Evolutionary conservation across 2,888 invertebrate species (phyloP), one percentile per base, ranked within the genome.

Genomic region (Drosophila neotestacea): DNA sequence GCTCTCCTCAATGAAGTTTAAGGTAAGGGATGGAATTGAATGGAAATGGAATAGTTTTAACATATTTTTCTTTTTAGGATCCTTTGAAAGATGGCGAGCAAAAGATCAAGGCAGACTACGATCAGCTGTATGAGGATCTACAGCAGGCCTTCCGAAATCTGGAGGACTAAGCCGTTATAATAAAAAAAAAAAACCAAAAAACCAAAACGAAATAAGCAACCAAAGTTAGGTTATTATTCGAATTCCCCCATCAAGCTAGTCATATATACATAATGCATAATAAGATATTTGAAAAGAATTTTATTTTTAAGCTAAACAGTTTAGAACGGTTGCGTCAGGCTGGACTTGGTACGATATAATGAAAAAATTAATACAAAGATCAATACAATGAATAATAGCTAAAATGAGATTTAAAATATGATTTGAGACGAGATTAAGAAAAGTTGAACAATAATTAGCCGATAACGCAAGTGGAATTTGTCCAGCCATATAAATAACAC

Each of bases 1-100:
- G 93, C 95, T 99, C 81, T 98, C 97, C 91, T 97, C 97, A 92
- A 99, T 99, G 99, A 99, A 99, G 93, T 99, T 99, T 94, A 98
- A 98, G 95, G 97, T 97, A 89, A 6, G 41, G 7, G n/a, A 4
- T 11, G 6, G 6, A n/a, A 9, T 5, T 10, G 6, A 27, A 3
- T 5, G 6, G 28, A 34, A 11, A 41, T 6, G 0, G 1, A n/a
- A 11, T 4, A 6, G 39, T 0, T 13, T 36, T 28, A 42, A 36
- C 0, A 4, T 13, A n/a, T 10, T 0, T 50, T 1, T 13, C 27
- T 32, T 16, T 34, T 0, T 90, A 97, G 97, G 99, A 99, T 93
- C 99, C 99, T 11, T 96, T 98, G 11, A 98, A 98, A 93, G 99
- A 99, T 83, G 99, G 99, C 44, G 99, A 99, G 93, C 95, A 95